Conservation (phyloP, 2,113 vertebrate genomes). For the Clinocottus analis region DNA sequence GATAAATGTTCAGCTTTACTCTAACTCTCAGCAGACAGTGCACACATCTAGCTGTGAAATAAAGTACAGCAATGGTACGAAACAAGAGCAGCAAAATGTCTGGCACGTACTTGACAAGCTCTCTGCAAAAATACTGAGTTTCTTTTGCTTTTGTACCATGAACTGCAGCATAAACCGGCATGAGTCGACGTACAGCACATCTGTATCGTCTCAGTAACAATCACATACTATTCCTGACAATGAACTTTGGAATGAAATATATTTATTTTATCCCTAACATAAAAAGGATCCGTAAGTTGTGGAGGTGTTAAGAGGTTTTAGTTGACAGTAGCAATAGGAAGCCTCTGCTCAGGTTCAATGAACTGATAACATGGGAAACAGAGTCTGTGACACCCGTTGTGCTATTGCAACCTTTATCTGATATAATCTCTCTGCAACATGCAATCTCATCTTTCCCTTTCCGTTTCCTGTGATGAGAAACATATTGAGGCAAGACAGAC, state of each 20-base stretch:
- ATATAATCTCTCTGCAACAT: constrained; percentile 17
- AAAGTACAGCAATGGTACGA: background rate
- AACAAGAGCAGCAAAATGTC: constrained; percentile 25
- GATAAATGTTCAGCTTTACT: constrained; percentile 31
- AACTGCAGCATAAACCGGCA: background rate
- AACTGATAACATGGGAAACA: constrained; percentile 43
- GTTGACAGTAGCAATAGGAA: too few relatives aligned
- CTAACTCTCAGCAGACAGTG: constrained; percentile 6
- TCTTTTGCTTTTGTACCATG: background rate
- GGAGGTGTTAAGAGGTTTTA: too few relatives aligned
- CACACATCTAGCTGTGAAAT: constrained; percentile 24
- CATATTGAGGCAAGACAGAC: background rate
- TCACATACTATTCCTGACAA: background rate
- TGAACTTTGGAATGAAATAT: background rate
- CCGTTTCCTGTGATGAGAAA: constrained; percentile 24
- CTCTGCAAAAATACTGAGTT: constrained; percentile 5
- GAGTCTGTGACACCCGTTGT: background rate
- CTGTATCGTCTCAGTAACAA: background rate
- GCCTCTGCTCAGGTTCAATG: constrained; percentile 23
- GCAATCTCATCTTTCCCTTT: constrained; percentile 13
- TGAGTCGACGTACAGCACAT: background rate
- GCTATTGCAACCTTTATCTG: constrained; percentile 31
- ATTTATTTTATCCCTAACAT: background rate
- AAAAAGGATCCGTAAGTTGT: background rate
- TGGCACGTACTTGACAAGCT: constrained; percentile 4